Evolutionary conservation across 1,140 invertebrate species (phyloP).

Genomic region (Cylas formicarius): DNA sequence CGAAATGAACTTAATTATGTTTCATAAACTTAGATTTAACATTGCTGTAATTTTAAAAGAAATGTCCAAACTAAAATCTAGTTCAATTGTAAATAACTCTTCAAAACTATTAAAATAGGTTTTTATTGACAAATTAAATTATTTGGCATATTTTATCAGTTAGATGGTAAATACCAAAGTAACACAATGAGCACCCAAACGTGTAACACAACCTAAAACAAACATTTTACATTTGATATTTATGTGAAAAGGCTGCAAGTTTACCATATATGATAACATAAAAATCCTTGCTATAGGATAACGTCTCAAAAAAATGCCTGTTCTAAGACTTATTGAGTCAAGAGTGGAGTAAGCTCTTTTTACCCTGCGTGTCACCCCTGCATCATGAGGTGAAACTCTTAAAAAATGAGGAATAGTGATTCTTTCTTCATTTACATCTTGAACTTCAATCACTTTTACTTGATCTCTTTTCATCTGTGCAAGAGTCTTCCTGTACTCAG

Average conservation of each 20-base stretch:
- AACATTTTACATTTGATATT: not conserved
- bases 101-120: too few relatives aligned
- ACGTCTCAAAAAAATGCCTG: conserved; percentile 70
- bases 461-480: conserved; percentile 27
- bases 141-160: not conserved
- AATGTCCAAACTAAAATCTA: conserved; percentile 14
- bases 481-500: conserved; percentile 31
- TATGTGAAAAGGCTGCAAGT: too few relatives aligned
- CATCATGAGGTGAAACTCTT: conserved; percentile 70
- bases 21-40: conserved; percentile 33
- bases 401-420: conserved; percentile 64
- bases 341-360: conserved; percentile 72
- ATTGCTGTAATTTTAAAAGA: conserved; percentile 29
- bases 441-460: conserved; percentile 48
- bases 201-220: conserved; percentile 56
- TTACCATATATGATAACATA: conserved; percentile 59
- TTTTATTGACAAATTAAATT: too few relatives aligned
- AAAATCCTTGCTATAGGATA: conserved; percentile 75
- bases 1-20: conserved; percentile 25
- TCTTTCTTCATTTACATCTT: conserved; percentile 62
- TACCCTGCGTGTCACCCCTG: conserved; percentile 65
- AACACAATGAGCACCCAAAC: conserved; percentile 65
- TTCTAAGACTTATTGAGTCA: conserved; percentile 67
- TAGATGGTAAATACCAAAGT: conserved; percentile 40
- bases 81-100: conserved; percentile 8